Base-by-base conservation (phyloP, 1,140 invertebrate species). In the Drosophila athabasca region DNA sequence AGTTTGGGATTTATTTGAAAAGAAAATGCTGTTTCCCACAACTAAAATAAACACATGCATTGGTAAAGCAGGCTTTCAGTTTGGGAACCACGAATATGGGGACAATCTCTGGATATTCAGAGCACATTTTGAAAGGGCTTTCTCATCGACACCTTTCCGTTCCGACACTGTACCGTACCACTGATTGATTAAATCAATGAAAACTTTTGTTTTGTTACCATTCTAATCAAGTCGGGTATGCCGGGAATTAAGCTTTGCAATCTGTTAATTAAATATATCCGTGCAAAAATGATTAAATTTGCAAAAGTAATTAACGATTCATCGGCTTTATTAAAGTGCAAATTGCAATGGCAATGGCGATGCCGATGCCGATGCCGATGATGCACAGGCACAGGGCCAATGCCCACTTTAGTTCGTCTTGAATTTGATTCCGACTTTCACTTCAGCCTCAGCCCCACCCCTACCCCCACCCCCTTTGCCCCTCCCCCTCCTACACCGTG, bases 231-330 rank as follows among this genome's bases (percentile, higher is more conserved):
- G 11, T 58, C 29, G 15, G 9, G 22, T 46, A 17, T 43, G 46
- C 50, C 26, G 46, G 53, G 66, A 72, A 70, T 75, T 71, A 75
- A 79, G 50, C 15, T 59, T 49, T 31, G 60, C 51, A 45, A 65
- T 49, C 24, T 46, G 76, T 73, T 77, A 85, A 85, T 84, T 84
- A 64, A 85, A 84, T 84, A 78, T 87, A 64, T 46, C 50, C 15
- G 11, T 44, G n/a, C 35, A 19, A 69, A 35, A 51, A 67, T 71
- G 59, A 82, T 87, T 87, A 50, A 77, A 85, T 82, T 82, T 75
- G 68, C 74, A 82, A 74, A 45, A 67, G 51, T 75, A 78, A 87
- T 85, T 81, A 78, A 68, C 62, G 9, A 68, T 39, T 72, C 58
- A 52, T 24, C 13, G 17, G 19, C 35, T 79, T 79, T 67, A 79